A percentile compares a stretch with the other conserved stretches of the same genome.
These are phyloP conservation scores for Osedax fenrisi DNA, from an alignment of 2,888 invertebrate species.

Conservation along the genomic window DNA sequence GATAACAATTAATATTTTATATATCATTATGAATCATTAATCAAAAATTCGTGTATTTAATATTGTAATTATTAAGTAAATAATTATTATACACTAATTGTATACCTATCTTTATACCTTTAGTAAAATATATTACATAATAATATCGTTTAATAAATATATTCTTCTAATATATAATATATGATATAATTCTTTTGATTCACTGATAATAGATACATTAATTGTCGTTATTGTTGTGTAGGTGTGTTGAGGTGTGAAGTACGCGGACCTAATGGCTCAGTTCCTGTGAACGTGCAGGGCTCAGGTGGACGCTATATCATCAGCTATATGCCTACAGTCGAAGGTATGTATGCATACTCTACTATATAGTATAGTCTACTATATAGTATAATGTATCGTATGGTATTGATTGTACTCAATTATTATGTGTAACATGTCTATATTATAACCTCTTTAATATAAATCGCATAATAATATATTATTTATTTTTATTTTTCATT, in stretches of 20 bases:
- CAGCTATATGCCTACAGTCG: conserved; percentile 55
- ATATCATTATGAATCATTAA: neutral
- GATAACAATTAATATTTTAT: neutral
- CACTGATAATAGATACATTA: no score
- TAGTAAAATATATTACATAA: neutral
- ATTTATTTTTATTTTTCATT: no score
- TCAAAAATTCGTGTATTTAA: neutral
- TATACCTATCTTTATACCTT: no score
- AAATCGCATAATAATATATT: no score
- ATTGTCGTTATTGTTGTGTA: no score
- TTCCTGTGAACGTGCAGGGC: conserved; percentile 53
- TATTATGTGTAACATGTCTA: no score
- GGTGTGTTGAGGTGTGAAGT: conserved; percentile 56
- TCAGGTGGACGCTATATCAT: conserved; percentile 52
- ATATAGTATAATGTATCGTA: neutral
- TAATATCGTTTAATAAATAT: neutral
- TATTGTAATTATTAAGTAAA: no score
- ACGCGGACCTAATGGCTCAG: conserved; percentile 50
- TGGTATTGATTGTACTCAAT: no score
- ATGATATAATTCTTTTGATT: neutral
- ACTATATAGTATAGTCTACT: neutral
- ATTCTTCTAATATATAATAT: neutral
- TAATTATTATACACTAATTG: no score
- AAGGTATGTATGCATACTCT: conserved; percentile 41
- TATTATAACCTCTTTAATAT: no score